phyloP scores from a whole-genome alignment of 2,113 vertebrate genomes.

The Siphamia tubifer region DNA sequence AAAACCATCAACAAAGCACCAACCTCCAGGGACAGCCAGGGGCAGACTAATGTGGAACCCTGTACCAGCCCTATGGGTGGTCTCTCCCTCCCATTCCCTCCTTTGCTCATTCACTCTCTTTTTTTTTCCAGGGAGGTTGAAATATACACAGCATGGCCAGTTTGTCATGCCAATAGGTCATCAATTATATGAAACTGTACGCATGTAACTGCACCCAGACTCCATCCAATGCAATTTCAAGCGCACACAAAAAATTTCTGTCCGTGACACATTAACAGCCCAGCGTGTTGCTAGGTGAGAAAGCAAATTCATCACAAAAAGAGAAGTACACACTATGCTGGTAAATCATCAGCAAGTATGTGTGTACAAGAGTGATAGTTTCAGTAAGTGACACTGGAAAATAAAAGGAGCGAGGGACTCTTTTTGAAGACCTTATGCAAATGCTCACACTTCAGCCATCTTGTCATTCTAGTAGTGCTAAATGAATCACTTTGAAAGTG shows the following conservation, averaged over 20 bases:
- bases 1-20: constrained; percentile 72
- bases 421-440: constrained; percentile 49
- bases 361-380: constrained; percentile 27
- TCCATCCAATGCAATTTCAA: background rate
- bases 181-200: constrained; percentile 29
- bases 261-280: constrained; percentile 14
- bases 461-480: constrained; percentile 56
- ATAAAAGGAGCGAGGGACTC: constrained; percentile 6
- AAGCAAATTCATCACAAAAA: constrained; percentile 39
- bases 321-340: constrained; percentile 35
- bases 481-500: constrained; percentile 69
- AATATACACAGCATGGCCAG: constrained; percentile 5
- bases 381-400: constrained; percentile 18
- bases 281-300: constrained; percentile 21
- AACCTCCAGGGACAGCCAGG: constrained; percentile 59
- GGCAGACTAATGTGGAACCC: constrained; percentile 73
- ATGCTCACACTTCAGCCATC: constrained; percentile 29
- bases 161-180: constrained; percentile 18
- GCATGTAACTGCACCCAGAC: background rate
- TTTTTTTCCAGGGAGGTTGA: background rate
- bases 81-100: constrained; percentile 30
- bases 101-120: background rate
- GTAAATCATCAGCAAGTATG: constrained; percentile 49
- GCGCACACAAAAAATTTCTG: background rate
- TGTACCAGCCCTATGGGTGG: constrained; percentile 75